Conservation (phyloP, 2,113 vertebrate genomes). For the Eclectus roratus region DNA sequence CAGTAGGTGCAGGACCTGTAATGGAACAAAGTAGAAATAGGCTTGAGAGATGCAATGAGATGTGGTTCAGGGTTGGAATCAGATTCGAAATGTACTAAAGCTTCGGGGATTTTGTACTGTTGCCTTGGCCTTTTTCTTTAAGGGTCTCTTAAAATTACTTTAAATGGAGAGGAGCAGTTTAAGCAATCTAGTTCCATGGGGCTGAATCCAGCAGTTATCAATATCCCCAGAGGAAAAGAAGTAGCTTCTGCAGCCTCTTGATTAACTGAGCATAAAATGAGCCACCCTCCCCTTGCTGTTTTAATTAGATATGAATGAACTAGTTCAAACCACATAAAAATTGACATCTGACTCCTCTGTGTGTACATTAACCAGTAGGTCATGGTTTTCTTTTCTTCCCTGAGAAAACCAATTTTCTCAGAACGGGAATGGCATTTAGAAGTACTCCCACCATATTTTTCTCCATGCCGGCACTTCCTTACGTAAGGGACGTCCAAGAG, state of each 20-base stretch:
- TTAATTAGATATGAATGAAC: constrained; percentile 40
- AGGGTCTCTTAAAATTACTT: neutral
- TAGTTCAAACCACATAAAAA: constrained; percentile 44
- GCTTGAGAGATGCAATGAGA: neutral
- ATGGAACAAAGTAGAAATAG: neutral
- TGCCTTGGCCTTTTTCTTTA: neutral
- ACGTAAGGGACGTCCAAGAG: neutral
- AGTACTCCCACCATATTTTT: neutral
- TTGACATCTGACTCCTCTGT: constrained; percentile 28
- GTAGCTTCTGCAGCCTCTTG: neutral
- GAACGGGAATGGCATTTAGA: neutral
- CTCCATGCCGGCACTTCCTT: neutral
- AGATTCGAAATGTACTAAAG: neutral
- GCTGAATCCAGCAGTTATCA: neutral
- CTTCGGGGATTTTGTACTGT: neutral
- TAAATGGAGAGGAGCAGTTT: neutral
- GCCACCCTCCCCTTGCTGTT: neutral
- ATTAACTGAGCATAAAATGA: constrained; percentile 59
- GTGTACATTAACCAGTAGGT: constrained; percentile 30
- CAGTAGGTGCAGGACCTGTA: neutral
- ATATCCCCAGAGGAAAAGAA: constrained; percentile 26
- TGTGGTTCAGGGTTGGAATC: neutral
- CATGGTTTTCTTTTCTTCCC: neutral
- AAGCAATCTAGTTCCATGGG: neutral
- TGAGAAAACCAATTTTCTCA: constrained; percentile 34